Conservation (phyloP, 1,140 invertebrate species). For the Calephelis virginiensis region DNA sequence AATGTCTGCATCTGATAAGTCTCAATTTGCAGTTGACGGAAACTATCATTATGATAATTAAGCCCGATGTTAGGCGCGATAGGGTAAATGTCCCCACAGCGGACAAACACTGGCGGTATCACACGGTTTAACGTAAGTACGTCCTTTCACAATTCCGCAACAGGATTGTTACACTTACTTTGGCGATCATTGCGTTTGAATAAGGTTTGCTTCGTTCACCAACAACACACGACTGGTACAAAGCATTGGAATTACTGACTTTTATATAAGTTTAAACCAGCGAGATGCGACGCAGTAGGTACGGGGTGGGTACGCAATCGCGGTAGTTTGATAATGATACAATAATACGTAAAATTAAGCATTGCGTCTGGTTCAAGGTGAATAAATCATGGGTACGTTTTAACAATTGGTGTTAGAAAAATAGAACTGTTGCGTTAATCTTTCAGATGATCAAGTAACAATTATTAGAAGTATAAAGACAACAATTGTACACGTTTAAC, state of each 20-base stretch:
- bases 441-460: not conserved
- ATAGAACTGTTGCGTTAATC: constrained; percentile 26
- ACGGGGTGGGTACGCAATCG: constrained; percentile 59
- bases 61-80: not conserved
- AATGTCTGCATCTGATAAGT: not conserved
- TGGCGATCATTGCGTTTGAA: constrained; percentile 72
- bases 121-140: constrained; percentile 16
- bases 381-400: constrained; percentile 42
- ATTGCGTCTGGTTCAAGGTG: constrained; percentile 65
- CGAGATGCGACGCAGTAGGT: constrained; percentile 56
- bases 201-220: constrained; percentile 71
- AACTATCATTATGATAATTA: constrained; percentile 2
- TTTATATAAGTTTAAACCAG: constrained; percentile 68
- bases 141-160: constrained; percentile 61
- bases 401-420: constrained; percentile 41
- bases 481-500: no score
- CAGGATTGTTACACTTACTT: constrained; percentile 69
- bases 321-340: constrained; percentile 73
- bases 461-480: no score
- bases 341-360: constrained; percentile 71
- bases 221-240: constrained; percentile 73
- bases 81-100: constrained; percentile 1
- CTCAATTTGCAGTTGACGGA: constrained; percentile 9
- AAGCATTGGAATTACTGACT: constrained; percentile 51
- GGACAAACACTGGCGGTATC: not conserved